Percentiles rank a stretch among this genome's conserved stretches.
phyloP scores from a whole-genome alignment of 1,140 invertebrate genomes.

The Brachionus manjavacas region DNA sequence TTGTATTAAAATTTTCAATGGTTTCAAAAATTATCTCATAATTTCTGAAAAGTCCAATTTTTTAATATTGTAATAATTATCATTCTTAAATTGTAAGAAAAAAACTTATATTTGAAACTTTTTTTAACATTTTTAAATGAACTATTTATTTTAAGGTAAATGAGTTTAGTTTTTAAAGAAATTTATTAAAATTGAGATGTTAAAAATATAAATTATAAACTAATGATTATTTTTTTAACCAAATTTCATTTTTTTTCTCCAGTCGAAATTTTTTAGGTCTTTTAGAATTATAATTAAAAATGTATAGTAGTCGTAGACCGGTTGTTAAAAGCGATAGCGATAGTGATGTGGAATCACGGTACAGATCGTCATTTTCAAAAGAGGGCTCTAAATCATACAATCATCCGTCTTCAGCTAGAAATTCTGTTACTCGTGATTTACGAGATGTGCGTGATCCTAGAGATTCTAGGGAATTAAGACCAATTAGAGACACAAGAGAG shows the following conservation, averaged over 20 bases:
- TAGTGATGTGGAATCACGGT: slow-evolving; percentile 34
- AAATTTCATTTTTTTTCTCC: background rate
- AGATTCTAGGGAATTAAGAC: background rate
- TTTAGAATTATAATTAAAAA: background rate
- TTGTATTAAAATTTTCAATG: too few species aligned
- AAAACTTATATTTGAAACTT: too few species aligned
- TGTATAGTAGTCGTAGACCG: slow-evolving; percentile 17
- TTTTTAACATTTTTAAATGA: too few species aligned
- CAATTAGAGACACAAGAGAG: background rate
- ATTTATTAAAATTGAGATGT: too few species aligned
- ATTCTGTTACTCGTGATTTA: background rate
- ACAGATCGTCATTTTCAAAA: background rate
- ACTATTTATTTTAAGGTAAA: too few species aligned
- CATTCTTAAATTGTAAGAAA: too few species aligned
- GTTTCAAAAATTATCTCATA: too few species aligned
- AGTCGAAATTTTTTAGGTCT: background rate
- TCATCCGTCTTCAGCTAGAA: background rate
- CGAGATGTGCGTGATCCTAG: background rate
- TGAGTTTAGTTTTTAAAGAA: too few species aligned
- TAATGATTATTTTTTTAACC: too few species aligned
- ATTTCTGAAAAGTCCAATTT: too few species aligned
- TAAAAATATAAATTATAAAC: too few species aligned
- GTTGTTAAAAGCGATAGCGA: slow-evolving; percentile 29
- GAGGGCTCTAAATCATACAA: background rate
- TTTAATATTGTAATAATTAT: too few species aligned